Evolutionary conservation across 2,888 invertebrate genomes (phyloP).

Genomic region (Erpobdella octoculata): DNA sequence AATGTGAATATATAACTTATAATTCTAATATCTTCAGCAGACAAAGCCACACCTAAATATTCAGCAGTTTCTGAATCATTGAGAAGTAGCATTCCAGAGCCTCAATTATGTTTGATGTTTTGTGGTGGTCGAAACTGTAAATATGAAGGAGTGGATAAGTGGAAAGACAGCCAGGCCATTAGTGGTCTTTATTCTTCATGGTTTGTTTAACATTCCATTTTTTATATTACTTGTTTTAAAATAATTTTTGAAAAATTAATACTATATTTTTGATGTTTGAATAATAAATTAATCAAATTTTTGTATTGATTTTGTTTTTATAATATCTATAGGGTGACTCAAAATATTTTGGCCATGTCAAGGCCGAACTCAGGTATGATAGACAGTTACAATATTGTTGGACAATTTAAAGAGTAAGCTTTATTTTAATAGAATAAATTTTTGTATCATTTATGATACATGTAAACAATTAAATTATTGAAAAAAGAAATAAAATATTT

Average conservation of each 20-base stretch:
- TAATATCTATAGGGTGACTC: slow-evolving; percentile 67
- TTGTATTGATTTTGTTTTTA: too few relatives aligned
- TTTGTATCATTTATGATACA: neutral
- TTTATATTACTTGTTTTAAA: neutral
- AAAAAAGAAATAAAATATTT: slow-evolving; percentile 66
- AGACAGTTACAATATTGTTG: slow-evolving; percentile 67
- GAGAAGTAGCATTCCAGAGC: slow-evolving; percentile 58
- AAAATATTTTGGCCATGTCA: slow-evolving; percentile 79
- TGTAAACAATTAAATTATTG: neutral
- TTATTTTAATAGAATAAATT: neutral
- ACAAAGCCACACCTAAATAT: neutral
- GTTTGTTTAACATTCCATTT: slow-evolving; percentile 54
- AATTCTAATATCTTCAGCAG: too few relatives aligned
- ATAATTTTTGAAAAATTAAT: neutral
- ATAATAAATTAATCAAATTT: neutral
- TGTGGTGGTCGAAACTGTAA: slow-evolving; percentile 75
- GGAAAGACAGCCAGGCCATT: slow-evolving; percentile 62
- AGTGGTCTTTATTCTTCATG: slow-evolving; percentile 76
- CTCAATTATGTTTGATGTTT: slow-evolving; percentile 71
- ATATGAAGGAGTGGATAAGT: slow-evolving; percentile 63
- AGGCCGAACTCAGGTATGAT: slow-evolving; percentile 70
- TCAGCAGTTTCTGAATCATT: slow-evolving; percentile 47
- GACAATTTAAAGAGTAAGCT: slow-evolving; percentile 64
- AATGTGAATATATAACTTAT: too few relatives aligned
- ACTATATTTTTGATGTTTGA: neutral